Evolutionary conservation across 2,888 invertebrate genomes (phyloP), one percentile per base, ranked within the genome.

Genomic region (Pristionchus fissidentatus): DNA sequence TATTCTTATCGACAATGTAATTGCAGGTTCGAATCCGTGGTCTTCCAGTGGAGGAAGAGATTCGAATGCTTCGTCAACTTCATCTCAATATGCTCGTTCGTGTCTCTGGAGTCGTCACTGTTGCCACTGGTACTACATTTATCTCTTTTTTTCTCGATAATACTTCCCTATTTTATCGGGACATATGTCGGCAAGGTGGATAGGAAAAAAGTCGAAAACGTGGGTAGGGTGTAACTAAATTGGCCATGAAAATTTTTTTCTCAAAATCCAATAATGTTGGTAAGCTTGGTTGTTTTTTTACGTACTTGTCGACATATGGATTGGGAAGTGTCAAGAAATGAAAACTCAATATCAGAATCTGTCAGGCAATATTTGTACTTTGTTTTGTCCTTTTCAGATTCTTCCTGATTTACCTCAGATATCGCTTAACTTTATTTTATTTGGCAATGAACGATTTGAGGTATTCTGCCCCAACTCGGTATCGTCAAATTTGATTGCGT

Each of bases 401-500:
- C n/a, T n/a, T n/a, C n/a, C n/a, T n/a, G n/a, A n/a, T n/a, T n/a
- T n/a, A n/a, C n/a, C n/a, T n/a, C n/a, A n/a, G n/a, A n/a, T n/a
- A n/a, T n/a, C n/a, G n/a, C n/a, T n/a, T n/a, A n/a, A n/a, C n/a
- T n/a, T n/a, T n/a, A n/a, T n/a, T n/a, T n/a, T n/a, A n/a, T n/a
- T n/a, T n/a, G n/a, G n/a, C n/a, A n/a, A n/a, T 49, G 10, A 49
- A 15, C 19, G 13, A 49, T 49, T 49, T 15, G 19, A 87, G 90
- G 96, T 0, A 97, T 98, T 13, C 93, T 99, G 84, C 99, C 99
- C 0, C 99, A 99, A 93, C 93, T 99, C 46, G 96, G 96, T 0
- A 94, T 98, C 60, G 96, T 98, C 79, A 98, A 98, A 93, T 99
- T 97, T 92, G 98, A 99, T 93, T 99, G 99, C 94, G 95, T 95